phyloP scores from a whole-genome alignment of 2,797 vertebrate genomes.

The Hydrolagus colliei region DNA sequence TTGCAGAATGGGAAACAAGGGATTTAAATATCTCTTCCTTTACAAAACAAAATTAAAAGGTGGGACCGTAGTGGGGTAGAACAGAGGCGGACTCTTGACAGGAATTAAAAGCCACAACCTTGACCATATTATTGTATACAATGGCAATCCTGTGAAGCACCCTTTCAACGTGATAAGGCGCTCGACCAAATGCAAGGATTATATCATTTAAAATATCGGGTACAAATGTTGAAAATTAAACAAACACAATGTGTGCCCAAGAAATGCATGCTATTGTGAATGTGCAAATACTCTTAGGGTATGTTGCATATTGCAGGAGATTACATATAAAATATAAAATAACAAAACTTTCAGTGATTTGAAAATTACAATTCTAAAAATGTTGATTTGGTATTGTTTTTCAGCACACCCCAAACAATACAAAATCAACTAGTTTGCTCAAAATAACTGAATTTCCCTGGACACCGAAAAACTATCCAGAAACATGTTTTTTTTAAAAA shows the following conservation, averaged over 20 bases:
- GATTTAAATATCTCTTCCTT: background rate
- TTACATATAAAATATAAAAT: background rate
- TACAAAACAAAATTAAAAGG: constrained; percentile 6
- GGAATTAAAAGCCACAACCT: constrained; percentile 58
- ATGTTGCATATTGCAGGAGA: background rate
- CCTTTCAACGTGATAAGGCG: no score
- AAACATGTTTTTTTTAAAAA: background rate
- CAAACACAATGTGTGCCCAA: background rate
- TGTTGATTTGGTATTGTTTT: constrained; percentile 22
- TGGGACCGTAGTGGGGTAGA: constrained; percentile 40
- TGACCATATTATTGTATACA: constrained; percentile 35
- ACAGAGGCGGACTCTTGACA: constrained; percentile 44
- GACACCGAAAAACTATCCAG: background rate
- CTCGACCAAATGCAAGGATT: no score
- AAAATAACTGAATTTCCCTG: constrained; percentile 16
- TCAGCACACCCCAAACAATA: background rate
- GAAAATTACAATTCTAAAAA: background rate
- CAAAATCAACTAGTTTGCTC: background rate
- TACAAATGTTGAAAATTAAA: constrained; percentile 14
- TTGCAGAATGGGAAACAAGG: background rate
- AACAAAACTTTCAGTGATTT: background rate
- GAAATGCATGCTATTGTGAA: background rate
- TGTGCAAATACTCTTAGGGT: background rate
- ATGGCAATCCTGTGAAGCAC: no score
- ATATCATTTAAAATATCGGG: background rate